These are phyloP conservation scores for Agrotis exclamationis DNA, from an alignment of 2,888 invertebrate species.

Conservation along the genomic window DNA sequence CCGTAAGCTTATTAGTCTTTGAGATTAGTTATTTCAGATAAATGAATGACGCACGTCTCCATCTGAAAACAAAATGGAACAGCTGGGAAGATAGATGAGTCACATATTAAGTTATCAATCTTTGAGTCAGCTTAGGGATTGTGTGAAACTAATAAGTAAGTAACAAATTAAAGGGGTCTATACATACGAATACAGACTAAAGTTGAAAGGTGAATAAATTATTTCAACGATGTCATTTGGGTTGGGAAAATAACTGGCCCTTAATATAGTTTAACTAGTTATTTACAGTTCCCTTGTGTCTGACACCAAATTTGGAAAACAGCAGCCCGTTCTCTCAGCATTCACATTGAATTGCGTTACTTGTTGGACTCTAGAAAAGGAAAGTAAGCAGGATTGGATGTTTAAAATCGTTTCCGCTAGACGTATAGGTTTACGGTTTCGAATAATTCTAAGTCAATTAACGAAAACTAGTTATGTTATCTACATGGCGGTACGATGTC, in stretches of 20 bases:
- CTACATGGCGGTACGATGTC: constrained; percentile 61
- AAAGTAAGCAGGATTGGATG: constrained; percentile 42
- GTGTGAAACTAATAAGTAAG: constrained; percentile 9
- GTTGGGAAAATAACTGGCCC: constrained; percentile 17
- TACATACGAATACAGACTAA: constrained; percentile 10
- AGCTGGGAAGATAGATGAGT: constrained; percentile 38
- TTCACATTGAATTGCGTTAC: constrained; percentile 33
- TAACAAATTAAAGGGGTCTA: constrained; percentile 5
- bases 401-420: constrained; percentile 60
- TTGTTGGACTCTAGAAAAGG: constrained; percentile 38
- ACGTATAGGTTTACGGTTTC: constrained; percentile 66
- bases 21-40: constrained; percentile 48
- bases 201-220: constrained; percentile 29
- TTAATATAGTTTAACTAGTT: constrained; percentile 5
- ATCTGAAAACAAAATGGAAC: constrained; percentile 28
- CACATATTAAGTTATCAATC: constrained; percentile 40
- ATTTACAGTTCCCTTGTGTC: constrained; percentile 32
- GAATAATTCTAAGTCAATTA: constrained; percentile 74
- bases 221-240: constrained; percentile 15
- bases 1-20: constrained; percentile 1
- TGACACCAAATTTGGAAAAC: constrained; percentile 55
- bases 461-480: constrained; percentile 70
- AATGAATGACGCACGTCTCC: constrained; percentile 38
- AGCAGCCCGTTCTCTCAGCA: constrained; percentile 29
- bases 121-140: constrained; percentile 29